Conservation (phyloP, 2,888 invertebrate genomes). For the Caenorhabditis japonica region DNA sequence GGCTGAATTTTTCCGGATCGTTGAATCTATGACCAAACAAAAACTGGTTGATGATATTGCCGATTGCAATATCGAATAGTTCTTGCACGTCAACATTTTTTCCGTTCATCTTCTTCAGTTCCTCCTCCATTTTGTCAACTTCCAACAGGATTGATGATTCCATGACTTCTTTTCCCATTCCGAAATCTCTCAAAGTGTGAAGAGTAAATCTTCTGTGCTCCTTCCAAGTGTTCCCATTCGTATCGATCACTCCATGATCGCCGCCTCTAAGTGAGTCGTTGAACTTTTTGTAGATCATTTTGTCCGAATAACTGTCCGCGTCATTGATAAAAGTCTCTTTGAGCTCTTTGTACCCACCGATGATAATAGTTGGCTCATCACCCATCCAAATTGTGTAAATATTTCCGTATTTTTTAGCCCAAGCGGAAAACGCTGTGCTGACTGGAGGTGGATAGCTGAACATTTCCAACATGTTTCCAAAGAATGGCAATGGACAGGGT, state of each 20-base stretch:
- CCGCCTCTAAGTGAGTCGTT: conserved; percentile 47
- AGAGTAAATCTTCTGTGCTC: conserved; percentile 56
- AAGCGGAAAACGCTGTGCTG: conserved; percentile 39
- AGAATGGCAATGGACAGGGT: conserved; percentile 50
- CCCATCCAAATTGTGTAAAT: conserved; percentile 60
- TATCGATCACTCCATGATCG: conserved; percentile 50
- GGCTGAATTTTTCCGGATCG: conserved; percentile 19
- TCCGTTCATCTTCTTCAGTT: conserved; percentile 22
- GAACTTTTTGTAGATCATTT: conserved; percentile 41
- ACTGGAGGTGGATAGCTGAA: conserved; percentile 47
- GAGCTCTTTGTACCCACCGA: conserved; percentile 51
- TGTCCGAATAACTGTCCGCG: conserved; percentile 49
- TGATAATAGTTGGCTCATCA: conserved; percentile 43
- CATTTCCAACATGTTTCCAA: conserved; percentile 55
- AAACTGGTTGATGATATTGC: conserved; percentile 45
- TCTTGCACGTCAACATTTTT: conserved; percentile 37
- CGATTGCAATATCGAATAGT: conserved; percentile 50
- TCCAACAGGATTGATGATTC: conserved; percentile 50
- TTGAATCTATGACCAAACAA: conserved; percentile 51
- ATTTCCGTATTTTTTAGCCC: conserved; percentile 52
- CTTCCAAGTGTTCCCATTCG: conserved; percentile 55
- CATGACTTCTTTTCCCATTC: conserved; percentile 61
- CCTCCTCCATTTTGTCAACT: conserved; percentile 29
- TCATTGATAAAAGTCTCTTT: conserved; percentile 58
- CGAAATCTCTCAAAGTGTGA: conserved; percentile 54